Base-by-base conservation (phyloP, 2,113 vertebrate species). In the Zosterops hypoxanthus region DNA sequence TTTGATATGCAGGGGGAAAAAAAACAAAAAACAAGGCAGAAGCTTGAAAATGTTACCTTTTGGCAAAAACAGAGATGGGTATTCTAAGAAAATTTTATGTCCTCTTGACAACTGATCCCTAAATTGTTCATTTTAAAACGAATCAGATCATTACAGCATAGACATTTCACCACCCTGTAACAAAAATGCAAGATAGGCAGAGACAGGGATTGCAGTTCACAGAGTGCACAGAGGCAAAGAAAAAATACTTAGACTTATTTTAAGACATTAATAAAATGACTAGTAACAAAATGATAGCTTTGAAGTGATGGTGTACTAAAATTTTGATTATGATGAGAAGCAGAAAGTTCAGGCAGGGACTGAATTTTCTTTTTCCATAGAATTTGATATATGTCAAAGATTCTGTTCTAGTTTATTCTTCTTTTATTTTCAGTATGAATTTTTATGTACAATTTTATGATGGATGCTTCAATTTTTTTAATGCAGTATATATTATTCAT, bases 391-490 rank as follows among this genome's bases (percentile, higher is more conserved):
- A 26, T 26, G 19, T 41, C 18, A 66, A 81, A 61, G 11, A 47
- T 66, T 70, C 72, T 76, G 21, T 66, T 80, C 33, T 81, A 36
- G 23, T 70, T 65, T 61, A 73, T 50, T 85, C 11, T 4, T 57
- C 26, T 64, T 71, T 61, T 10, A 63, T 72, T 88, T 91, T 78
- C 73, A 87, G 8, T 18, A 31, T 11, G 31, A 73, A 28, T 46
- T 65, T 88, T 70, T 42, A 59, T 20, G 15, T 34, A 61, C 19
- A 89, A 24, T 89, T 95, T 86, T 55, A 75, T 25, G 46, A 9
- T 33, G 42, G 31, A 66, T 82, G 56, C 4, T 88, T 92, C 33
- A 7, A 25, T 70, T 77, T 52, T 90, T 95, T 89, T 65, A 57
- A 61, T 50, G 46, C 6, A 49, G 7, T 36, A 39, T 52, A 72